Percentiles rank a stretch among this genome's conserved stretches.
Evolutionary conservation across 1,140 invertebrate species (phyloP).

Genomic region (Elysia chlorotica): DNA sequence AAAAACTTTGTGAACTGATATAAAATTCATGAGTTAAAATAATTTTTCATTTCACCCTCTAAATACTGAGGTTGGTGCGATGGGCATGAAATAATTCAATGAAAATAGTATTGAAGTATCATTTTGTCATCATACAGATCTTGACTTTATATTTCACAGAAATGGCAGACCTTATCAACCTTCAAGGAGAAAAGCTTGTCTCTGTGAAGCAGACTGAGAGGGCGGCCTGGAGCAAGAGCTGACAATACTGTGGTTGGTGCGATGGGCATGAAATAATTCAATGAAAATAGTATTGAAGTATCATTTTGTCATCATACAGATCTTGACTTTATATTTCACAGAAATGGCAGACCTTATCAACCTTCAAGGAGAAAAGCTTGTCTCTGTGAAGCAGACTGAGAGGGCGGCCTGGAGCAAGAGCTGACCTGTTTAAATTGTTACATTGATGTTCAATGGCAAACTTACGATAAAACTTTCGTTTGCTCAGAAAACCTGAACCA

Average conservation of each 20-base stretch:
- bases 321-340: slow-evolving; percentile 28
- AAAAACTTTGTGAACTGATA: not conserved
- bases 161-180: slow-evolving; percentile 41
- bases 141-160: slow-evolving; percentile 30
- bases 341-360: slow-evolving; percentile 45
- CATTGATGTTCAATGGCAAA: too few species aligned
- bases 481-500: too few species aligned
- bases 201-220: slow-evolving; percentile 37
- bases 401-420: slow-evolving; percentile 21
- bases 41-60: not conserved
- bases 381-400: slow-evolving; percentile 35
- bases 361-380: slow-evolving; percentile 38
- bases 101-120: too few species aligned
- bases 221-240: slow-evolving; percentile 14
- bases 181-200: slow-evolving; percentile 39
- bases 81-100: not conserved
- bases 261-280: too few species aligned
- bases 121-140: not conserved
- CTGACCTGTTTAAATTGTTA: too few species aligned
- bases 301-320: too few species aligned
- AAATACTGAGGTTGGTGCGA: not conserved
- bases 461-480: too few species aligned
- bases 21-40: not conserved
- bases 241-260: not conserved
- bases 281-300: too few species aligned